Evolutionary conservation across 2,888 invertebrate genomes (phyloP), one percentile per base, ranked within the genome.

Genomic region (Erebia aethiops): DNA sequence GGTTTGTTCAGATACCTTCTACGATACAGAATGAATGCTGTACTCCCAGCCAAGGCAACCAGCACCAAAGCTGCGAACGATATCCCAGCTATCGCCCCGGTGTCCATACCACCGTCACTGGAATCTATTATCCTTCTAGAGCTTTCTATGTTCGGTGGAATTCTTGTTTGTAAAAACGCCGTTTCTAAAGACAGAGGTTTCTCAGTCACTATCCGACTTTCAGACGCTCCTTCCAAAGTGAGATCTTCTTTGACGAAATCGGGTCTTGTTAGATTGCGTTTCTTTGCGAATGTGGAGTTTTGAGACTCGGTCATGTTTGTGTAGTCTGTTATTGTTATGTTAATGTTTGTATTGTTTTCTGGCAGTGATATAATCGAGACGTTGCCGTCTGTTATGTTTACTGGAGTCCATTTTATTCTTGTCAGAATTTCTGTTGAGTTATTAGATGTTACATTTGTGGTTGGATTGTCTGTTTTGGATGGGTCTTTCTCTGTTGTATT

Each of bases 1-100:
- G 97, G 97, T 82, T 97, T 96, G 84, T 97, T 97, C 76, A 97
- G 92, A 83, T 96, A 96, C 80, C 96, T 94, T 74, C 96, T 92
- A 63, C 96, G 94, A 84, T 96, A 96, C 69, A 96, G 86, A 70
- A 96, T 94, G 81, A 96, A 95, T 62, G 95, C 95, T 16, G 95
- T 93, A 71, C 95, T 95, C 67, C 95, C 95, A 58, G 95, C 94
- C 52, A 95, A 85, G 8, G 95, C 95, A 58, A 95, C 94, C 71
- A 96, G 84, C 57, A 95, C 95, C 74, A 96, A 88, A 74, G 95
- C 95, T 60, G 95, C 95, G 77, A 96, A 94, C 49, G 95, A 95
- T 77, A 96, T 96, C 14, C 96, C 96, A 26, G 96, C 95, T 75
- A 96, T 96, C 57, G 94, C 94, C 9, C 95, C 95, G 49, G 94